Percentiles rank a stretch among this genome's conserved stretches.
Conservation (phyloP, 2,113 vertebrate genomes). For the Rhabdomys dilectus region DNA sequence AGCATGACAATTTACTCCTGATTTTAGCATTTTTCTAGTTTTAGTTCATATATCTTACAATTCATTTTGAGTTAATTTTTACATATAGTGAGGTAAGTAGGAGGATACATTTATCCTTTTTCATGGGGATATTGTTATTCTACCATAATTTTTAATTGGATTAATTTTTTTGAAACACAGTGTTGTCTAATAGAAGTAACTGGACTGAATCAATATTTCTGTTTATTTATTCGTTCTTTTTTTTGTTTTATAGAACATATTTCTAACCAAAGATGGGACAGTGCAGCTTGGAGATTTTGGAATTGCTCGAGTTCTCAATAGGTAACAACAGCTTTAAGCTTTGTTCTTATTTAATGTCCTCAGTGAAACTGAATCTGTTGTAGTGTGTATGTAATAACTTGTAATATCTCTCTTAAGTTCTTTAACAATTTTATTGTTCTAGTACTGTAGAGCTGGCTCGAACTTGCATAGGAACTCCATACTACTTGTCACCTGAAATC, state of each 20-base stretch:
- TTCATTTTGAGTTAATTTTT: constrained; percentile 57
- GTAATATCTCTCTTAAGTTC: constrained; percentile 38
- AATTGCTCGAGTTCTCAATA: constrained; percentile 98
- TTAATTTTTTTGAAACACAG: constrained; percentile 19
- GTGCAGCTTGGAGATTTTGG: constrained; percentile 99
- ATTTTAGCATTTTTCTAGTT: constrained; percentile 36
- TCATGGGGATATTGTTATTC: not conserved
- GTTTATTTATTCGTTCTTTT: not conserved
- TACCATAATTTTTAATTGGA: constrained; percentile 11
- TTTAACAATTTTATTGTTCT: constrained; percentile 64
- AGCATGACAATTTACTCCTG: not conserved
- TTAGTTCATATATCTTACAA: constrained; percentile 14
- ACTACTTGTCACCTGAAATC: constrained; percentile 98
- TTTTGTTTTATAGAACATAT: constrained; percentile 92
- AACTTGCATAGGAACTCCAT: constrained; percentile 98
- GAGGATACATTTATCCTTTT: constrained; percentile 6
- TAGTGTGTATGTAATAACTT: constrained; percentile 46
- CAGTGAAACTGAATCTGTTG: not conserved
- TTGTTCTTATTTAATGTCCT: constrained; percentile 32
- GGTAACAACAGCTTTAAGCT: constrained; percentile 85
- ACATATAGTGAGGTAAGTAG: not conserved
- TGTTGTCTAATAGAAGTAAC: not conserved
- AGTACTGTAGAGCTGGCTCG: constrained; percentile 97
- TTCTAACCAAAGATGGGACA: constrained; percentile 98
- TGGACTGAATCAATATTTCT: constrained; percentile 63